A percentile compares a stretch with the other conserved stretches of the same genome.
phyloP scores from a whole-genome alignment of 92 coral and sea anemone species.

The Paragorgia papillata region DNA sequence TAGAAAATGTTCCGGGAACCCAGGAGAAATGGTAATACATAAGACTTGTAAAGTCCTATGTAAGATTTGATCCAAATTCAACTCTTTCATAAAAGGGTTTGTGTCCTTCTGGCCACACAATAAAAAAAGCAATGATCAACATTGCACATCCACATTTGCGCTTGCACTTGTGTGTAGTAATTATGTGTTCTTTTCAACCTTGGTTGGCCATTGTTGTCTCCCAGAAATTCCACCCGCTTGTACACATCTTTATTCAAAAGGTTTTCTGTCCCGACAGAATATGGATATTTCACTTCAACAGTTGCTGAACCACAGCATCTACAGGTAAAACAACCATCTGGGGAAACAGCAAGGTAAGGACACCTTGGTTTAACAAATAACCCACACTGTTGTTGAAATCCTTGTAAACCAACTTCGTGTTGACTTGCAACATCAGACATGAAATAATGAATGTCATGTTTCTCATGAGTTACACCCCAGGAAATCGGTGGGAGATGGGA shows the following conservation, averaged over 20 bases:
- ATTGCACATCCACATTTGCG: constrained; percentile 42
- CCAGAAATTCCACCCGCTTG: constrained; percentile 24
- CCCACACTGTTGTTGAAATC: constrained; percentile 58
- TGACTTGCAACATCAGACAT: constrained; percentile 49
- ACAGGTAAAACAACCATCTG: constrained; percentile 57
- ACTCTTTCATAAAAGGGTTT: constrained; percentile 27
- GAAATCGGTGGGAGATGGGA: constrained; percentile 61
- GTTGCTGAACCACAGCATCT: constrained; percentile 36
- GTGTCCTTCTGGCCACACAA: neutral
- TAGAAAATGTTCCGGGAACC: constrained; percentile 65
- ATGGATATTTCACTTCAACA: constrained; percentile 39
- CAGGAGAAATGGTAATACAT: constrained; percentile 60
- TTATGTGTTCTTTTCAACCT: constrained; percentile 59
- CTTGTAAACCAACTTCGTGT: constrained; percentile 59
- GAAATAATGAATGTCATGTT: constrained; percentile 53
- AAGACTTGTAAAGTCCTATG: constrained; percentile 64
- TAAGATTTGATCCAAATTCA: no score
- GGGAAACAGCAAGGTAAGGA: constrained; percentile 70
- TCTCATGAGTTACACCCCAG: no score
- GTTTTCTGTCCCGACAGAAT: constrained; percentile 6
- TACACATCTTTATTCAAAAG: neutral
- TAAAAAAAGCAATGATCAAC: neutral
- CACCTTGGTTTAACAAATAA: constrained; percentile 43
- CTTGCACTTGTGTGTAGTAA: no score
- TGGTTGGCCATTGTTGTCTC: constrained; percentile 10